Evolutionary conservation across 2,888 invertebrate genomes (phyloP).

Genomic region (Ochropleura leucogaster): DNA sequence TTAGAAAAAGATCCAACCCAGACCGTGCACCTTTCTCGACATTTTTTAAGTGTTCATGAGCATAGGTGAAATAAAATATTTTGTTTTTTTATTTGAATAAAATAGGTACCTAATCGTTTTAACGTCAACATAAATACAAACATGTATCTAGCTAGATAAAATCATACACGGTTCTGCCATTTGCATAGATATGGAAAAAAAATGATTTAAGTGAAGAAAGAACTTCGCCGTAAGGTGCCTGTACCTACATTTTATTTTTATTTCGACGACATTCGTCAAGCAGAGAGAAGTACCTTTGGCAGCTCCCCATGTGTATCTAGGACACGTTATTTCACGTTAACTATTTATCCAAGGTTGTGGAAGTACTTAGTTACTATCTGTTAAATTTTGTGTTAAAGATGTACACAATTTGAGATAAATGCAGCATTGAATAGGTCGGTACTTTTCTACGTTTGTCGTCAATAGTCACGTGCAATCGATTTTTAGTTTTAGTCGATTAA

Average conservation of each 20-base stretch:
- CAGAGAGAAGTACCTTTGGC: not conserved
- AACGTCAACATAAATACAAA: not conserved
- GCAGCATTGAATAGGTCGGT: constrained; percentile 13
- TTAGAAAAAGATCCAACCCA: no score
- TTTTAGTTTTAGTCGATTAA: constrained; percentile 34
- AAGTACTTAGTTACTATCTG: not conserved
- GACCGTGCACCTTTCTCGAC: no score
- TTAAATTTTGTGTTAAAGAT: not conserved
- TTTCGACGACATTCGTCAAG: not conserved
- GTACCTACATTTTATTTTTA: not conserved
- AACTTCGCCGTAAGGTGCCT: not conserved
- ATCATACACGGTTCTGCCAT: not conserved
- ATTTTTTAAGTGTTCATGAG: no score
- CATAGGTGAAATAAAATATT: no score
- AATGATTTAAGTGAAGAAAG: no score
- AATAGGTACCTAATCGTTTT: no score
- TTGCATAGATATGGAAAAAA: not conserved
- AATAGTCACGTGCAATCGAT: constrained; percentile 9
- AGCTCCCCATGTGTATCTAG: not conserved
- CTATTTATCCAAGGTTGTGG: constrained; percentile 16
- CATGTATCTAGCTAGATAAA: not conserved
- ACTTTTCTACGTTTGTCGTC: not conserved
- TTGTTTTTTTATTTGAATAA: no score
- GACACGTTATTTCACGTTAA: not conserved
- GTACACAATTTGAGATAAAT: not conserved